These are phyloP conservation scores for Drosophila testacea DNA, from an alignment of 2,888 invertebrate genomes.

Conservation along the genomic window DNA sequence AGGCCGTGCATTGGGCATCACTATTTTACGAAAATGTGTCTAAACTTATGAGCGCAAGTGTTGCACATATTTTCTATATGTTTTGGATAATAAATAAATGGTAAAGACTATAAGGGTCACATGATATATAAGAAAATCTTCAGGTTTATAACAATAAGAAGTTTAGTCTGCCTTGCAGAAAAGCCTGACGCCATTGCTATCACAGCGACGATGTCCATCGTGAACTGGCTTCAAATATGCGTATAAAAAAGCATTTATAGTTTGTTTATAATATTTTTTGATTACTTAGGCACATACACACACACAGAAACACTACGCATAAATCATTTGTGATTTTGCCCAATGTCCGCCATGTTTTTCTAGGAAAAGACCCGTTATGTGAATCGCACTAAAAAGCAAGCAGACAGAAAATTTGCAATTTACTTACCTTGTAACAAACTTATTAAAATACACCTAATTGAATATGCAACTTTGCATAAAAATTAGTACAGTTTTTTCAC, in stretches of 20 bases:
- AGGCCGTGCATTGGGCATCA: slow-evolving; percentile 2
- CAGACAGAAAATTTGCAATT: background rate
- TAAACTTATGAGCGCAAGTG: background rate
- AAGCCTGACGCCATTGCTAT: background rate
- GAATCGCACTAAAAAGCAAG: background rate
- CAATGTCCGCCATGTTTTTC: slow-evolving; percentile 4
- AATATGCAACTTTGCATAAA: slow-evolving; percentile 16
- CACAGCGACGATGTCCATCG: background rate
- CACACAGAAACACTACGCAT: background rate
- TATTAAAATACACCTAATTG: background rate
- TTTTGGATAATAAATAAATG: background rate
- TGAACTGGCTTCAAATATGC: background rate
- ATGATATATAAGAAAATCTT: background rate
- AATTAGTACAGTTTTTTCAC: background rate
- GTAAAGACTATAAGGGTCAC: background rate
- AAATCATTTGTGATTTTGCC: background rate
- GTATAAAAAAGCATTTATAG: background rate
- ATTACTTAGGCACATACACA: background rate
- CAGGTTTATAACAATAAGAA: background rate
- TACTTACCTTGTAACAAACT: background rate
- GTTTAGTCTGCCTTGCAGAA: background rate
- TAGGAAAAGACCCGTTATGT: slow-evolving; percentile 3
- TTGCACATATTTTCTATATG: background rate
- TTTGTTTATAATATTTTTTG: background rate
- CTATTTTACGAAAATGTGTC: background rate